phyloP scores from a whole-genome alignment of 2,797 vertebrate genomes.

The Lycodopsis pacificus region DNA sequence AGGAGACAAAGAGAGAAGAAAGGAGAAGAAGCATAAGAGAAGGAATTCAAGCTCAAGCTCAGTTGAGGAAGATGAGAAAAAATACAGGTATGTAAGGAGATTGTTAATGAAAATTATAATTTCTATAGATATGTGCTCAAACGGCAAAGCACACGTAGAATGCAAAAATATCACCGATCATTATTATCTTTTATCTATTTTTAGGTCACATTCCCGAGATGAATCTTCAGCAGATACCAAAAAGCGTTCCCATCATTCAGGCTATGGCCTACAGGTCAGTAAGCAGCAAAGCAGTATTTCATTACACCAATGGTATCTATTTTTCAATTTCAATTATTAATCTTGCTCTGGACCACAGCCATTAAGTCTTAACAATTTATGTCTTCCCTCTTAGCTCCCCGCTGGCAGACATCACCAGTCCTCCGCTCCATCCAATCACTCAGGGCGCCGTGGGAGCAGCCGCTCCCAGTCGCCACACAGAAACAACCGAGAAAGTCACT shows the following conservation, averaged over 20 bases:
- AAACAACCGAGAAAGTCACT: conserved; percentile 57
- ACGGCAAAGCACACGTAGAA: background rate
- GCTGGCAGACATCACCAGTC: conserved; percentile 64
- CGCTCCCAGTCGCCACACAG: conserved; percentile 82
- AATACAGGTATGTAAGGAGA: conserved; percentile 67
- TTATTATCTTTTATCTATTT: background rate
- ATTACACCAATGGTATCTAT: background rate
- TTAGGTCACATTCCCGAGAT: conserved; percentile 82
- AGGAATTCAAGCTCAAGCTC: conserved; percentile 82
- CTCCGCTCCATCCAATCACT: conserved; percentile 60
- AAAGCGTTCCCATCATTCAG: conserved; percentile 66
- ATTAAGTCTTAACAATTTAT: background rate
- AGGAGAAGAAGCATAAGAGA: conserved; percentile 86
- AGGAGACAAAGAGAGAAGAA: conserved; percentile 86
- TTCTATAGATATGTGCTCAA: background rate
- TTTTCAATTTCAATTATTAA: background rate
- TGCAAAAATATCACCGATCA: background rate
- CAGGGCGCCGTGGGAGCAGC: conserved; percentile 74
- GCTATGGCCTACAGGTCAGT: conserved; percentile 91
- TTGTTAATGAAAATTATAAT: background rate
- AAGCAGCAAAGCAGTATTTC: background rate
- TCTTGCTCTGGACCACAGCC: background rate
- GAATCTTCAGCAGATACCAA: conserved; percentile 47
- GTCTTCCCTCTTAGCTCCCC: conserved; percentile 77
- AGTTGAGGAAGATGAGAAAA: conserved; percentile 76